These are phyloP conservation scores for Helostoma temminkii DNA, from an alignment of 2,797 vertebrate species.

Conservation along the genomic window DNA sequence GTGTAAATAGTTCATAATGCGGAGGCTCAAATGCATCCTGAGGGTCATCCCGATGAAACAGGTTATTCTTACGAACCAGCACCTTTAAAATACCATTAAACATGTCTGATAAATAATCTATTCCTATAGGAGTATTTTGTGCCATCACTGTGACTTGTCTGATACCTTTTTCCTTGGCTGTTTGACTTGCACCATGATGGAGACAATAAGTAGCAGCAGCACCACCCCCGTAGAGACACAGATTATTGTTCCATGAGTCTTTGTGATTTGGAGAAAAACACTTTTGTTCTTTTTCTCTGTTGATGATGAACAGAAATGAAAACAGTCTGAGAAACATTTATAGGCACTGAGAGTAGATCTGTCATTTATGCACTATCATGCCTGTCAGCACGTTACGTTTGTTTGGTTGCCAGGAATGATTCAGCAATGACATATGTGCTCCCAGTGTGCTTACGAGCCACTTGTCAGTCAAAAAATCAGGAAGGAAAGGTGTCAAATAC, in stretches of 20 bases:
- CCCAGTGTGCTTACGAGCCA: constrained; percentile 18
- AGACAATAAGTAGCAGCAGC: constrained; percentile 92
- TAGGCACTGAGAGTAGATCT: constrained; percentile 10
- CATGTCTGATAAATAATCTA: not conserved
- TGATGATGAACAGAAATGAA: constrained; percentile 24
- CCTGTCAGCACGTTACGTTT: constrained; percentile 9
- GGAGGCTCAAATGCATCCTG: constrained; percentile 93
- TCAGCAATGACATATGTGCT: not conserved
- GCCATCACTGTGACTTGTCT: not conserved
- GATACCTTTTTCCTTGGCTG: constrained; percentile 94
- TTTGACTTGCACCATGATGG: constrained; percentile 94
- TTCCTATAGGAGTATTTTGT: not conserved
- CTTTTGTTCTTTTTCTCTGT: constrained; percentile 90
- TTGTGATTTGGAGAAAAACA: constrained; percentile 92
- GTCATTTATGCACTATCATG: constrained; percentile 18
- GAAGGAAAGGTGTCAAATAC: constrained; percentile 31
- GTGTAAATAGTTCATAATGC: constrained; percentile 94
- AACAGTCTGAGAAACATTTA: constrained; percentile 12
- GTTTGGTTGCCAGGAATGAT: constrained; percentile 37
- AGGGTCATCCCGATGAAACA: constrained; percentile 87
- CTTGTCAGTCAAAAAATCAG: constrained; percentile 30
- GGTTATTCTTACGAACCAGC: constrained; percentile 77
- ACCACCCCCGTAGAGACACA: constrained; percentile 92
- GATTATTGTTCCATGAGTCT: constrained; percentile 92
- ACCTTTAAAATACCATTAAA: constrained; percentile 66